These are phyloP conservation scores for Mormyrops attenuatus DNA, from an alignment of 2,797 vertebrate species.

Conservation along the genomic window DNA sequence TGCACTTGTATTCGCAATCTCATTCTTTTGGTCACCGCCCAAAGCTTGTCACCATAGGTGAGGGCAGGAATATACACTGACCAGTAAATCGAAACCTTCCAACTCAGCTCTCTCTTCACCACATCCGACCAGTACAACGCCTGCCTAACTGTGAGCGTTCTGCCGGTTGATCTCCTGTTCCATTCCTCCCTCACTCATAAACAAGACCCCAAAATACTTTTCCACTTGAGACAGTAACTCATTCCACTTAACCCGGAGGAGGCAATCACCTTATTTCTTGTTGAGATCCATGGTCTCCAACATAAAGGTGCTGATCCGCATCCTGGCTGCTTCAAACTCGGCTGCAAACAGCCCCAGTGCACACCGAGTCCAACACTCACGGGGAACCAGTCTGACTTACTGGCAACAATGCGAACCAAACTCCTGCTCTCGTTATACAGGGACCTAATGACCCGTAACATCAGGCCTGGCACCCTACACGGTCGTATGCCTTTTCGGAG, in stretches of 20 bases:
- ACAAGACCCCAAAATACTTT: neutral
- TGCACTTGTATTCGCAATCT: neutral
- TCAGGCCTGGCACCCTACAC: neutral
- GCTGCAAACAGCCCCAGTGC: neutral
- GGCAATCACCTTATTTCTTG: neutral
- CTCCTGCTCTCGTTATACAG: neutral
- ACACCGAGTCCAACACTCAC: neutral
- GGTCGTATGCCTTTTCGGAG: neutral
- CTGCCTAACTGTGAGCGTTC: no score
- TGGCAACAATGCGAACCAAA: neutral
- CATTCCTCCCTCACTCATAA: neutral
- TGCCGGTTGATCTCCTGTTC: neutral
- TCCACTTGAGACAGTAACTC: neutral
- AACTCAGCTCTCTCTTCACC: neutral
- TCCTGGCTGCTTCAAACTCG: neutral
- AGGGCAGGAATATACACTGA: neutral
- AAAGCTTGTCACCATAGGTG: neutral
- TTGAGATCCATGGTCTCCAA: neutral
- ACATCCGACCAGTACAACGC: neutral
- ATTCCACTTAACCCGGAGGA: neutral
- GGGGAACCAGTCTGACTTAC: neutral
- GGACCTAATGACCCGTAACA: neutral
- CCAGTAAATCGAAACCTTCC: neutral
- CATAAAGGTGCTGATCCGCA: neutral
- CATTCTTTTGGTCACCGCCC: neutral